Evolutionary conservation across 1,140 invertebrate genomes (phyloP).

Genomic region (Magallana angulata): DNA sequence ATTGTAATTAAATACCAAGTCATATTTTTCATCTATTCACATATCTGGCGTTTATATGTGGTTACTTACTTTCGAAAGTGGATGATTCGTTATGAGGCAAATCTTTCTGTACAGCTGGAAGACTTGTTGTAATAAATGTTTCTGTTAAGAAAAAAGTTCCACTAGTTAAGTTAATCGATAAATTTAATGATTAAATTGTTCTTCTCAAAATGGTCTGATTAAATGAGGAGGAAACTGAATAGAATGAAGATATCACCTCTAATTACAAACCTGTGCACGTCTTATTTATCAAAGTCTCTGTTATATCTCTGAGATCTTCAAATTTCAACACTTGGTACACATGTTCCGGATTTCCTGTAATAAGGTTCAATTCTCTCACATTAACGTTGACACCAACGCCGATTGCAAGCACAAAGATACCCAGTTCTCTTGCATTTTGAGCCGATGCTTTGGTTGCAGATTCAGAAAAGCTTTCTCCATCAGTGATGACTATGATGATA

Average conservation of each 20-base stretch:
- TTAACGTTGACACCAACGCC: conserved; percentile 63
- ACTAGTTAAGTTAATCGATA: too few relatives aligned
- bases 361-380: conserved; percentile 59
- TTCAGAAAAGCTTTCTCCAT: conserved; percentile 63
- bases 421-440: background rate
- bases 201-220: too few relatives aligned
- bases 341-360: conserved; percentile 62
- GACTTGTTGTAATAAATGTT: background rate
- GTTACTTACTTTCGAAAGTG: too few relatives aligned
- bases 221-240: too few relatives aligned
- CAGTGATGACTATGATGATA: conserved; percentile 70
- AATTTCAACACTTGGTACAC: conserved; percentile 64
- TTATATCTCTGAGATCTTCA: conserved; percentile 58
- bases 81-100: background rate
- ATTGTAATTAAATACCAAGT: background rate
- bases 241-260: too few relatives aligned
- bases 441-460: conserved; percentile 44
- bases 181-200: too few relatives aligned
- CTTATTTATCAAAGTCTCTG: conserved; percentile 51
- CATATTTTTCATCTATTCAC: too few relatives aligned
- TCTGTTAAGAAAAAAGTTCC: too few relatives aligned
- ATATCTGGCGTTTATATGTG: too few relatives aligned
- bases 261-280: conserved; percentile 64
- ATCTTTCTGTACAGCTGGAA: background rate
- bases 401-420: conserved; percentile 64